Evolutionary conservation across 2,797 vertebrate species (phyloP).

Genomic region (Petrocephalus schoutedeni): DNA sequence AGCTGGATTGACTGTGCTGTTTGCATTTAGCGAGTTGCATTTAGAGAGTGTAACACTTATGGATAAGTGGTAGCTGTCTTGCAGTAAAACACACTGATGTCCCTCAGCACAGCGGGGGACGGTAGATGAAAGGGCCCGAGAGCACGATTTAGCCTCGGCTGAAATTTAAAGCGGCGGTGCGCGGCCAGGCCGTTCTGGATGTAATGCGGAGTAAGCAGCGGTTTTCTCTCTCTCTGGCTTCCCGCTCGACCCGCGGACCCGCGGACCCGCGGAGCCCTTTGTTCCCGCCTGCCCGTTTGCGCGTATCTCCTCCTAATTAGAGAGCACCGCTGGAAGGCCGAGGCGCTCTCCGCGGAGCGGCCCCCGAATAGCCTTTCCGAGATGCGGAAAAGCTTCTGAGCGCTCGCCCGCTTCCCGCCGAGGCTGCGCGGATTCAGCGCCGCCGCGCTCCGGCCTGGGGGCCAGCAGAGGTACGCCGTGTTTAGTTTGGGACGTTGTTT

Average conservation of each 20-base stretch:
- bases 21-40: constrained; percentile 5
- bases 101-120: background rate
- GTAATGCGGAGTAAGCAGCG: background rate
- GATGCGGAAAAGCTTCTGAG: background rate
- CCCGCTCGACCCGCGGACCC: background rate
- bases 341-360: background rate
- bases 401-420: background rate
- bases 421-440: background rate
- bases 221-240: background rate
- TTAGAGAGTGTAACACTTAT: background rate
- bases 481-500: constrained; percentile 11
- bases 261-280: background rate
- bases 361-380: background rate
- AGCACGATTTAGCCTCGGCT: background rate
- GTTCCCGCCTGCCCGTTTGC: background rate
- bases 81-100: background rate
- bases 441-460: background rate
- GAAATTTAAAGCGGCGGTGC: background rate
- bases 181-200: background rate
- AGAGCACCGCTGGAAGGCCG: background rate
- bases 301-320: background rate
- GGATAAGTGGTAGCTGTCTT: background rate
- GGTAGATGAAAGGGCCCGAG: background rate
- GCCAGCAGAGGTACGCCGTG: background rate
- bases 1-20: background rate